Base-by-base conservation (phyloP, 1,140 invertebrate species). In the Nylanderia fulva region DNA sequence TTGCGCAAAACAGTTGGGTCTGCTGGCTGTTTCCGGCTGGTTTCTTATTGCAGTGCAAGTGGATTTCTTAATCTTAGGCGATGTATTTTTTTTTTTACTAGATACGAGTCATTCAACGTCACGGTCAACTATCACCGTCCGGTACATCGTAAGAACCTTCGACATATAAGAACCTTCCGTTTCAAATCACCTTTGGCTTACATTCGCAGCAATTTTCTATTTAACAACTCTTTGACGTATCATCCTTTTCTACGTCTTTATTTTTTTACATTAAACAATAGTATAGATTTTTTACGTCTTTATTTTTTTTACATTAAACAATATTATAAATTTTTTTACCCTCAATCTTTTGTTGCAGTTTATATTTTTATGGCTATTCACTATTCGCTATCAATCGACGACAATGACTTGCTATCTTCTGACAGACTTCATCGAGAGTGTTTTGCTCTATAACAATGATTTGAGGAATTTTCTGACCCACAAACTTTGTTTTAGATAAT, bases 61-160 rank as follows among this genome's bases (percentile, higher is more conserved):
- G 9, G 7, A 54, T 66, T 68, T 79, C 61, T 79, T 68, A 52
- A 54, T 54, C 15, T 21, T 68, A 66, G 11, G 24, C 75, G 21
- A 18, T 52, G n/a, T 13, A 13, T 45, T 45, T 45, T 48, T 48
- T 79, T 66, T 77, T 66, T 77, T n/a, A 18, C 5, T 1, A 54
- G 45, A 39, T 79, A 54, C 42, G 36, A 77, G 29, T 66, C 21
- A 68, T 36, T 68, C 61, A 79, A 79, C 75, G 29, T 68, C 75
- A 54, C 13, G 75, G 42, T 79, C 42, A 79, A 66, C 21, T 39
- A 24, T 39, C 39, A 66, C 5, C 21, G 24, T 54, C 11, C 21
- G 18, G 33, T 39, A 45, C 21, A 8, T 24, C 63, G n/a, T 56
- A 27, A 54, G 15, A 15, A 11, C 0, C 29, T 54, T 24, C 5